A percentile compares a stretch with the other conserved stretches of the same genome.
phyloP scores from a whole-genome alignment of 2,797 vertebrate genomes.

The Cossypha niveicapilla region DNA sequence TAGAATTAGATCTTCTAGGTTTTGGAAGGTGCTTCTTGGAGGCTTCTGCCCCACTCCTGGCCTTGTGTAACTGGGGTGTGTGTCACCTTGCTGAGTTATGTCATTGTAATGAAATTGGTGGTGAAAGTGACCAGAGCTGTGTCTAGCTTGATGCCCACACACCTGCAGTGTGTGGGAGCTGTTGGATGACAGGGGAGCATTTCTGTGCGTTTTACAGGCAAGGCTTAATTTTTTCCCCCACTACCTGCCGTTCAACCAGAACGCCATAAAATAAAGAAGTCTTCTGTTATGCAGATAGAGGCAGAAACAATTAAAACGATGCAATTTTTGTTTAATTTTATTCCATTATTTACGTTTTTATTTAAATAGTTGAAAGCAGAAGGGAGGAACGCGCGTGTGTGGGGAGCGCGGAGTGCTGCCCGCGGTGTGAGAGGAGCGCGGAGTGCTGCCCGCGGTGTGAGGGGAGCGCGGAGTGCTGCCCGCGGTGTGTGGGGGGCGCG shows the following conservation, averaged over 20 bases:
- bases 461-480: too few species aligned
- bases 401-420: too few species aligned
- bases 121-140: accelerated
- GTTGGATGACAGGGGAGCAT: accelerated
- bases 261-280: neutral
- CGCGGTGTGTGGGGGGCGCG: too few species aligned
- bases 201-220: neutral
- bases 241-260: accelerated
- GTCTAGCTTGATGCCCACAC: neutral
- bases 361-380: accelerated
- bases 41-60: neutral
- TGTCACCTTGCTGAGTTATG: accelerated
- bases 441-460: too few species aligned
- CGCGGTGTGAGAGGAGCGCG: too few species aligned
- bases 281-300: neutral
- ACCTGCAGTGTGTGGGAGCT: accelerated
- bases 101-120: neutral
- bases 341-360: accelerated
- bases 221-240: accelerated
- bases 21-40: neutral
- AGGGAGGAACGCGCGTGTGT: neutral
- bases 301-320: accelerated
- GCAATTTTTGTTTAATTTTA: accelerated
- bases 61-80: accelerated
- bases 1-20: neutral